Evolutionary conservation across 2,888 invertebrate species (phyloP), one percentile per base, ranked within the genome.

Genomic region (Linnaemya vulpina): DNA sequence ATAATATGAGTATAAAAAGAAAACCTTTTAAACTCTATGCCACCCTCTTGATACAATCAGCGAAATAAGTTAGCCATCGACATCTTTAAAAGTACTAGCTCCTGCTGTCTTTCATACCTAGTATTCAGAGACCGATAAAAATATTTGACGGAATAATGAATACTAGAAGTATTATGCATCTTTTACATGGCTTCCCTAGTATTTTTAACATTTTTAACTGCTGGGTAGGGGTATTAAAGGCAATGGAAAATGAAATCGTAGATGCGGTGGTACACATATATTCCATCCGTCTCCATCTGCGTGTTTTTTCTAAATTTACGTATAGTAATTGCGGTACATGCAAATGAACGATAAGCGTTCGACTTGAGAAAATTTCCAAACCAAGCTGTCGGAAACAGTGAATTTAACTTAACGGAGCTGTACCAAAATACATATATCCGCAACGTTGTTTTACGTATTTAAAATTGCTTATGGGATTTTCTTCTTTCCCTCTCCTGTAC

Each of bases 321-420:
- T 70, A 51, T 62, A 25, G 53, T 38, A 38, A n/a, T 22, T 70
- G 40, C 38, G 63, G 30, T 71, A 74, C 43, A 75, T 51, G 68
- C 68, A 75, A 81, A 81, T 43, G 43, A 68, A 83, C 80, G 75
- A 76, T 79, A 87, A 87, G 87, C 85, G 86, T 87, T 87, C 82
- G 88, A 89, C 88, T 89, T 88, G 88, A 89, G 88, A 88, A 88
- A 87, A 88, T 88, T 87, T 86, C 87, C 88, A 88, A 88, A 88
- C 90, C 88, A 88, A 89, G 88, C 88, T 90, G 89, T 89, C 89
- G 87, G 88, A 87, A 89, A 88, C 89, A 90, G 89, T 87, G 88
- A 88, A 87, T 89, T 89, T 86, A 89, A 87, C 88, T 87, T 87
- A 86, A 87, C 86, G 87, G 86, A 83, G 83, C 87, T 87, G 85